Base-by-base conservation (phyloP, 2,797 vertebrate genomes). In the Huso huso region DNA sequence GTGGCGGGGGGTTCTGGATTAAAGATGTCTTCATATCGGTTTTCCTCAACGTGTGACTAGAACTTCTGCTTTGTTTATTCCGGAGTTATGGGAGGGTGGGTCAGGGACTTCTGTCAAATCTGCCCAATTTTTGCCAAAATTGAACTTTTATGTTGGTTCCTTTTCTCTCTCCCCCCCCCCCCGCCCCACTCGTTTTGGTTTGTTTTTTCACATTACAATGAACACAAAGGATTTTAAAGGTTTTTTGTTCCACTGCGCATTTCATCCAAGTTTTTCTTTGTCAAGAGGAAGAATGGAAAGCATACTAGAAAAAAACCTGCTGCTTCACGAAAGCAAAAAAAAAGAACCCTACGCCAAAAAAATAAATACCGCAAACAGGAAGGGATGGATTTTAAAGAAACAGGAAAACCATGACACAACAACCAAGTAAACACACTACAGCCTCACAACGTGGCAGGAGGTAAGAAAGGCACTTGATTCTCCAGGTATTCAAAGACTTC, bases 111-210 rank as follows among this genome's bases (percentile, higher is more conserved):
- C 80, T 84, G 88, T 81, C 82, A 78, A 79, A 62, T 88, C 89
- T 92, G 90, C 90, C 91, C 93, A 91, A 91, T 81, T 89, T 76
- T 93, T 94, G 91, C 94, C 93, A 94, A 94, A 93, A 66, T 62
- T 5, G 76, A 79, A 74, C 76, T 78, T 82, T 81, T 63, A 37
- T 37, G 23, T 37, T 37, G 2, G 23, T 37, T 18, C 15, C 15
- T 18, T 18, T 18, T 18, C 15, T 18, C 15, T 78, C 70, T 77
- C 4, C 23, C 23, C 23, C 23, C 4, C 23, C 0, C 4, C 23
- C 23, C 23, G 1, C 4, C 23, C 23, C 2, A 37, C 23, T 37
- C 4, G 23, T 37, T 37, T 37, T 37, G 23, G 2, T 37, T 37
- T 37, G 2, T 48, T 52, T 65, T 60, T 53, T 66, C 65, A 52